Conservation (phyloP, 92 coral and sea anemone genomes). For the Zoanthus sansibaricus region DNA sequence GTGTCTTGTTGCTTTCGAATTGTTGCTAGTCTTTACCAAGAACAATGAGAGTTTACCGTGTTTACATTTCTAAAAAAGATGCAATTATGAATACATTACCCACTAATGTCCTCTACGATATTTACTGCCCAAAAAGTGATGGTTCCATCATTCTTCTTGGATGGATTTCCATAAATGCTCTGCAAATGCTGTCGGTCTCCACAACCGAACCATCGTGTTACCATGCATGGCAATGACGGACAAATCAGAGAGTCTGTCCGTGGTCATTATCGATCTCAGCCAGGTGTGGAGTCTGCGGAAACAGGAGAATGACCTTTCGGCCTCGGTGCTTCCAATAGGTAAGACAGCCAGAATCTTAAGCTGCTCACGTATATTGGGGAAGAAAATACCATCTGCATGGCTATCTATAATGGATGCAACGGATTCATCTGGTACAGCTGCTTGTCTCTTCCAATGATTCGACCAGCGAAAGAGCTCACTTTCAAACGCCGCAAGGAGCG, state of each 20-base stretch:
- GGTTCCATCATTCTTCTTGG: slow-evolving; percentile 73
- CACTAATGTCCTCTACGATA: slow-evolving; percentile 65
- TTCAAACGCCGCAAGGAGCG: slow-evolving; percentile 51
- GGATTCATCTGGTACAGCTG: slow-evolving; percentile 56
- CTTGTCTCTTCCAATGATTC: slow-evolving; percentile 67
- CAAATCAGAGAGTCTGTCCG: slow-evolving; percentile 68
- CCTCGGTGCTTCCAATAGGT: slow-evolving; percentile 73
- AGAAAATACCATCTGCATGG: slow-evolving; percentile 68
- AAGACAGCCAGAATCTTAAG: slow-evolving; percentile 60
- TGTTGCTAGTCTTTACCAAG: slow-evolving; percentile 65
- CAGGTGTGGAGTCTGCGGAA: slow-evolving; percentile 64
- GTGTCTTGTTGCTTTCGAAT: slow-evolving; percentile 56
- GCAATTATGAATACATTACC: slow-evolving; percentile 52
- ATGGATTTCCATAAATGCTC: slow-evolving; percentile 68
- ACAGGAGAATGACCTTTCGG: slow-evolving; percentile 62
- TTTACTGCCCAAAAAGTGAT: slow-evolving; percentile 77
- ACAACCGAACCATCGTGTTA: slow-evolving; percentile 20
- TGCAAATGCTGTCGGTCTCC: slow-evolving; percentile 66
- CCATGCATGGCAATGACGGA: slow-evolving; percentile 64
- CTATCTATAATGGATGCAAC: slow-evolving; percentile 55
- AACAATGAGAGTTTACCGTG: slow-evolving; percentile 64
- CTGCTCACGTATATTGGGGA: slow-evolving; percentile 68
- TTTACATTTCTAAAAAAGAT: slow-evolving; percentile 69
- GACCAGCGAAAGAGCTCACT: slow-evolving; percentile 68
- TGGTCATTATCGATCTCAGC: slow-evolving; percentile 66